phyloP scores from a whole-genome alignment of 2,888 invertebrate species.

The Rhagium mordax region DNA sequence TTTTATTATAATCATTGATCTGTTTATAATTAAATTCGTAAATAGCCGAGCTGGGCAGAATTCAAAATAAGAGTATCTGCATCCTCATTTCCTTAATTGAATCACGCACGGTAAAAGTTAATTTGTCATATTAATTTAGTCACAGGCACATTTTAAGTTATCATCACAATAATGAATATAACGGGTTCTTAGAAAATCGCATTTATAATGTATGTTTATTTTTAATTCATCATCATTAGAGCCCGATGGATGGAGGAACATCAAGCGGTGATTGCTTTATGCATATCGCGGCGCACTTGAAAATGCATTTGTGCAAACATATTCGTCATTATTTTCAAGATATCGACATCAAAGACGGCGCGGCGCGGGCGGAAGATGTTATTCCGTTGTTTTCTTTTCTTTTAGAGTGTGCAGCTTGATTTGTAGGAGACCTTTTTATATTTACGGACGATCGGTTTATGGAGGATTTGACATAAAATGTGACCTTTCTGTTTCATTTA shows the following conservation, averaged over 20 bases:
- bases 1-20: too few species aligned
- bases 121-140: constrained; percentile 7
- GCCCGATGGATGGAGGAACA: constrained; percentile 22
- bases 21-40: background rate
- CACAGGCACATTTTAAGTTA: constrained; percentile 1
- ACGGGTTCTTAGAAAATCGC: constrained; percentile 21
- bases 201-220: constrained; percentile 45
- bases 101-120: constrained; percentile 13
- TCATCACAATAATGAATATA: constrained; percentile 13
- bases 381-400: constrained; percentile 23
- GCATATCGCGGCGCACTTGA: constrained; percentile 43
- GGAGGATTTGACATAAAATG: background rate
- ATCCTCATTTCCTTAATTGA: background rate
- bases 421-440: constrained; percentile 17
- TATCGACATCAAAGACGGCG: constrained; percentile 51
- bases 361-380: constrained; percentile 45
- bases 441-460: constrained; percentile 35
- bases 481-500: constrained; percentile 18
- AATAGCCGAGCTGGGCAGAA: background rate
- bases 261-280: constrained; percentile 38
- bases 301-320: constrained; percentile 50
- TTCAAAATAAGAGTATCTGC: background rate
- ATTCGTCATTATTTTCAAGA: constrained; percentile 54
- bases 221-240: constrained; percentile 50
- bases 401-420: constrained; percentile 11